These are phyloP conservation scores for Calliscelio sp. DNA, from an alignment of 2,888 invertebrate genomes.

Conservation along the genomic window DNA sequence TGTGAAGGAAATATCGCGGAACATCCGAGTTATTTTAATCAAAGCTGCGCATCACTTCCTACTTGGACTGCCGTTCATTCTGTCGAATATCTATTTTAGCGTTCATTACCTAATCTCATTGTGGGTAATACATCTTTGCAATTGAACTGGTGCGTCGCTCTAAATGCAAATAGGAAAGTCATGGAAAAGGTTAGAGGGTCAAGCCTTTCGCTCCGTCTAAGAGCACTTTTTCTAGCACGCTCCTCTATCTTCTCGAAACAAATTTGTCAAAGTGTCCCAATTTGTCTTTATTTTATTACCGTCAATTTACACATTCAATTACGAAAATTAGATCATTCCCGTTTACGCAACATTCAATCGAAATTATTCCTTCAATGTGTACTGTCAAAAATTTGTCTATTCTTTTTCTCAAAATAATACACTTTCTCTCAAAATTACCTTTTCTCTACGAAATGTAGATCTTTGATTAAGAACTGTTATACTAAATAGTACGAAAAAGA, in stretches of 20 bases:
- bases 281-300: slow-evolving; percentile 13
- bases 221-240: slow-evolving; percentile 28
- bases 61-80: slow-evolving; percentile 4
- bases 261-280: slow-evolving; percentile 35
- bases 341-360: background rate
- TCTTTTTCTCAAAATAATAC: background rate
- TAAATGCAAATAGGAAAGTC: slow-evolving; percentile 51
- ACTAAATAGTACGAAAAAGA: background rate
- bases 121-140: slow-evolving; percentile 25
- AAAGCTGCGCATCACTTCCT: slow-evolving; percentile 27
- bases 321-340: background rate
- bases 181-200: slow-evolving; percentile 50
- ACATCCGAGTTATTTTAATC: slow-evolving; percentile 39
- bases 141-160: slow-evolving; percentile 38
- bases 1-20: slow-evolving; percentile 14
- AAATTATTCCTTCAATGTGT: too few relatives aligned
- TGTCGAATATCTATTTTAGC: slow-evolving; percentile 27
- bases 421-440: too few relatives aligned
- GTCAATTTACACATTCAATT: slow-evolving; percentile 3
- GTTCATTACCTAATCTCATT: slow-evolving; percentile 21
- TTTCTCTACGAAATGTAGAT: too few relatives aligned
- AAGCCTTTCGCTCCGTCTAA: slow-evolving; percentile 28
- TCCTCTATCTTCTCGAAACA: slow-evolving; percentile 18
- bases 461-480: too few relatives aligned
- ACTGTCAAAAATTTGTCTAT: too few relatives aligned